Evolutionary conservation across 2,888 invertebrate species (phyloP).

Genomic region (Parapristionchus giblindavisi): DNA sequence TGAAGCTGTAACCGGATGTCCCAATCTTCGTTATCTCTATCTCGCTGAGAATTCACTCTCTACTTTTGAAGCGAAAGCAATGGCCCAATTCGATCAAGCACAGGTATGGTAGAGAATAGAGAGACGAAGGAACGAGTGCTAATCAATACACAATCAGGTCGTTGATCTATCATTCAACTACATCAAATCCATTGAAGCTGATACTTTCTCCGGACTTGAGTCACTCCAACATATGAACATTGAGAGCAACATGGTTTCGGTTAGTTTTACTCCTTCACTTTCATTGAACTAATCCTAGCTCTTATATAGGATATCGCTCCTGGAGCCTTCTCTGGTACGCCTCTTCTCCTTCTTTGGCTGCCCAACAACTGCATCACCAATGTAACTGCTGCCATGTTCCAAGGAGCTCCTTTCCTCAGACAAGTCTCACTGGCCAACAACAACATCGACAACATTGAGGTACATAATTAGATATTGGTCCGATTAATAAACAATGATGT

Average conservation of each 20-base stretch:
- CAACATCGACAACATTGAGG: constrained; percentile 66
- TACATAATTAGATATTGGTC: constrained; percentile 20
- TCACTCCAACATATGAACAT: constrained; percentile 69
- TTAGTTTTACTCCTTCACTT: neutral
- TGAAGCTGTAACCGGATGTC: constrained; percentile 62
- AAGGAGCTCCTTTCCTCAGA: constrained; percentile 68
- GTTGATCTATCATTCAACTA: constrained; percentile 69
- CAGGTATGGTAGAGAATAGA: constrained; percentile 46
- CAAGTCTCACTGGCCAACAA: constrained; percentile 69
- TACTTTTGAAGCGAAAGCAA: constrained; percentile 78
- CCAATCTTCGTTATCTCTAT: constrained; percentile 67
- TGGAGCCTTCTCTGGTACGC: constrained; percentile 68
- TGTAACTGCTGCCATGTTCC: constrained; percentile 64
- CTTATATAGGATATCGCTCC: constrained; percentile 55
- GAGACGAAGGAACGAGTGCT: constrained; percentile 12
- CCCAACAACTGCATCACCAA: constrained; percentile 67
- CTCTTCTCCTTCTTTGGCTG: constrained; percentile 69
- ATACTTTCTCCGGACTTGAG: constrained; percentile 66
- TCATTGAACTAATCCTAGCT: neutral
- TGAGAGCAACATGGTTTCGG: constrained; percentile 66
- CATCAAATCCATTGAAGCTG: constrained; percentile 58
- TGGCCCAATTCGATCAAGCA: constrained; percentile 73
- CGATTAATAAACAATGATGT: neutral
- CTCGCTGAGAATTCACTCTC: constrained; percentile 67
- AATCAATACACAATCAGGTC: constrained; percentile 50